Base-by-base conservation (phyloP, 2,888 invertebrate genomes). In the Agrotis ipsilon region DNA sequence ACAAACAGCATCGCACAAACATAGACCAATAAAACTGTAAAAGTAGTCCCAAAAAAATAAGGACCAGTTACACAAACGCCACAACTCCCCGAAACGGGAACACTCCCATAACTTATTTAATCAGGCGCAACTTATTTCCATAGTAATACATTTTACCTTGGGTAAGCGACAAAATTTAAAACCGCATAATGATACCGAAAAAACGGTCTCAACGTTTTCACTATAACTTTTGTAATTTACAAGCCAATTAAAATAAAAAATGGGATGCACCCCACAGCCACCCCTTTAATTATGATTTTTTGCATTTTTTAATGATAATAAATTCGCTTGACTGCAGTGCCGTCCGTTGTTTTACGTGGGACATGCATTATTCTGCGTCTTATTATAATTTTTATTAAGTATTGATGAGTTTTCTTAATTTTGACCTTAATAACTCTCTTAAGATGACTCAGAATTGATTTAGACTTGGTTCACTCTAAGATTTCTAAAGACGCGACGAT, bases 211-310 rank as follows among this genome's bases (percentile, higher is more conserved):
- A 88, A 87, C 90, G 88, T 91, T 92, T 90, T 91, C 91, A 92
- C 93, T 94, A 94, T 92, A 95, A 94, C 93, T 95, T 94, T 92
- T 90, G 92, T 93, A 94, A 95, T 95, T 94, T 94, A 95, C 95
- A 94, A 93, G 94, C 93, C 95, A 94, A 95, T 95, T 95, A 94
- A 94, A 94, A 93, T 95, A 94, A 95, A 95, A 94, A 95, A 95
- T 94, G 94, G 92, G 92, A 91, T 91, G 91, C 94, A 92, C 91
- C 93, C 92, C 89, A 81, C 86, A 84, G 82, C 92, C 94, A 92
- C 94, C 95, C 94, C 93, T 94, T 95, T 95, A 92, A 95, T 95
- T 94, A 95, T 94, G 92, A 91, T 94, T 95, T 95, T 95, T 94
- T 94, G 92, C 94, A 92, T 94, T 94, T 95, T 95, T 95, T 94